Base-by-base conservation (phyloP, 2,113 vertebrate genomes). In the Lepisosteus osseus region DNA sequence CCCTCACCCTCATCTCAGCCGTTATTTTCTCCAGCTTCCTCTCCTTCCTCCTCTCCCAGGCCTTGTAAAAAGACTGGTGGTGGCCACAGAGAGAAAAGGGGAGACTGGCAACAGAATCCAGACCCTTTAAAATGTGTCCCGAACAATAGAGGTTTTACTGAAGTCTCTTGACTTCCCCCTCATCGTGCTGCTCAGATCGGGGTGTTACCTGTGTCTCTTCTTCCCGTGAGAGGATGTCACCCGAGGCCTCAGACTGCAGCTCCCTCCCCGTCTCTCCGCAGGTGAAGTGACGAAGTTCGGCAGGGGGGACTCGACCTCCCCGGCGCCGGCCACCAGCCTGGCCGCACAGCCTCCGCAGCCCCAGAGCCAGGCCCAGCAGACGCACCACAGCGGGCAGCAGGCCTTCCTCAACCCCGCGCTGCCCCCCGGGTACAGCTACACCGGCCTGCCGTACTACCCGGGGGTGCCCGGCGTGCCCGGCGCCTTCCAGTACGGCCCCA, bases 211-310 rank as follows among this genome's bases (percentile, higher is more conserved):
- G 8, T 40, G 15, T 56, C 40, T 71, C 40, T 51, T 6, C 54
- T 41, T 11, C 17, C 5, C 43, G 3, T 13, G 9, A 14, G 66
- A 8, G 9, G 51, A 65, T 42, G 63, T 41, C 12, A 3, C 29
- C 7, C 12, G 0, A 13, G 40, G 5, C 47, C 5, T 9, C 47
- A 9, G 5, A 5, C 47, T 9, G 5, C 47, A 5, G 47, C 47
- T 9, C 47, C 47, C 0, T 65, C 43, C 45, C 11, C 40, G 15
- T 79, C 79, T 15, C 82, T 76, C 67, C 14, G 0, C 76, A 99
- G 97, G 97, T 87, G 97, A 99, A 1, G 87, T 96, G 55, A 92
- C 95, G 11, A 99, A 99, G 77, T 99, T 98, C 85, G 95, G 97
- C 76, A 91, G 96, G 56, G 95, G 93, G 56, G 97, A 99, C 78